phyloP scores from a whole-genome alignment of 2,888 invertebrate species.

The Ormyrus thymus region DNA sequence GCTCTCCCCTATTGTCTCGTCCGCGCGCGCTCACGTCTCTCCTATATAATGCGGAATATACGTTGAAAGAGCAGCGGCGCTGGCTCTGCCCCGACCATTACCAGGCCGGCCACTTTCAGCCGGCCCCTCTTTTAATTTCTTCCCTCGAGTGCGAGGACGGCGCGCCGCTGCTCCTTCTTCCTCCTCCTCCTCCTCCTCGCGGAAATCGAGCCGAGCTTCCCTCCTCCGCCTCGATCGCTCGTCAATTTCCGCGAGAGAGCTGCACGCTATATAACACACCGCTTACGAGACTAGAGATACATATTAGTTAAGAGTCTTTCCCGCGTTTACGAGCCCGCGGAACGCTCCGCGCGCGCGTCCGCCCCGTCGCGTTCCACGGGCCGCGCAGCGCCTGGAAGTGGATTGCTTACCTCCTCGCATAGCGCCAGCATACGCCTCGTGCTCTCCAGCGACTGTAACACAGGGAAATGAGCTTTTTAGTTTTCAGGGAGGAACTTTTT shows the following conservation, averaged over 20 bases:
- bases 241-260: slow-evolving; percentile 24
- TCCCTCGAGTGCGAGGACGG: no score
- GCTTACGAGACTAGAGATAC: not conserved
- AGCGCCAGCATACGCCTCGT: slow-evolving; percentile 93
- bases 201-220: slow-evolving; percentile 29
- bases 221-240: not conserved
- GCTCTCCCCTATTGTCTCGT: not conserved
- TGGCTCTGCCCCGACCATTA: no score
- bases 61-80: not conserved
- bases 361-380: not conserved
- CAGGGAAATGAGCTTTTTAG: slow-evolving; percentile 48
- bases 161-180: not conserved
- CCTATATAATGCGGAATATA: not conserved
- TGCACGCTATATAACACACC: slow-evolving; percentile 11
- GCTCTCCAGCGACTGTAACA: slow-evolving; percentile 92
- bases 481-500: not conserved
- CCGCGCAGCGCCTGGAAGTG: slow-evolving; percentile 30
- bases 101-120: no score
- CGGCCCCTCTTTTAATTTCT: no score
- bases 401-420: slow-evolving; percentile 90
- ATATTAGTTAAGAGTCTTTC: not conserved
- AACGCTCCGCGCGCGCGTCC: no score
- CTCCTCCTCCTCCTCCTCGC: not conserved
- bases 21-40: not conserved
- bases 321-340: no score